Conservation (phyloP, 2,797 vertebrate species). For the Naso thynnoides region DNA sequence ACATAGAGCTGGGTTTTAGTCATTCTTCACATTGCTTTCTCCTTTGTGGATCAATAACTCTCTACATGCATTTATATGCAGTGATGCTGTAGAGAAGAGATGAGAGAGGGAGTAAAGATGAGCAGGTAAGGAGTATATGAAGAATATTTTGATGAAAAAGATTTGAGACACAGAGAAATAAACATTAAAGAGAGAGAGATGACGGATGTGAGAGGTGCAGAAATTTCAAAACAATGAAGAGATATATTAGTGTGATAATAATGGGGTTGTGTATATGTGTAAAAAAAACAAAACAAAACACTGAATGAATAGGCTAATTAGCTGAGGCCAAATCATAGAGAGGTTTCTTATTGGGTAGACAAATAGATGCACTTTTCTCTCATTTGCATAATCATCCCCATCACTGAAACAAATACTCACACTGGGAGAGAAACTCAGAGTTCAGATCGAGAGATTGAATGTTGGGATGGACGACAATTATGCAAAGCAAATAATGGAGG, state of each 20-base stretch:
- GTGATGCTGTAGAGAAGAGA: slow-evolving; percentile 20
- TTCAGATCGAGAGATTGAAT: slow-evolving; percentile 54
- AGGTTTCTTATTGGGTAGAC: slow-evolving; percentile 67
- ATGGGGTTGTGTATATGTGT: slow-evolving; percentile 18
- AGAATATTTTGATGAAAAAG: slow-evolving; percentile 27
- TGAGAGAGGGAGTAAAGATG: slow-evolving; percentile 16
- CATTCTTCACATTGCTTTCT: slow-evolving; percentile 35
- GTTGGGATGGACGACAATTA: slow-evolving; percentile 38
- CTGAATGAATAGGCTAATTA: slow-evolving; percentile 67
- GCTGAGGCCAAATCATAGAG: slow-evolving; percentile 52
- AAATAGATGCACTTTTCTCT: slow-evolving; percentile 67
- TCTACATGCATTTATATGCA: slow-evolving; percentile 58
- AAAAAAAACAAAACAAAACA: slow-evolving; percentile 25
- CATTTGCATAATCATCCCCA: slow-evolving; percentile 77
- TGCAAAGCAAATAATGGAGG: slow-evolving; percentile 55
- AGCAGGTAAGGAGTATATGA: slow-evolving; percentile 35
- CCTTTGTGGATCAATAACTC: slow-evolving; percentile 58
- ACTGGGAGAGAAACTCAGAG: slow-evolving; percentile 74
- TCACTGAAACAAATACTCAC: slow-evolving; percentile 77
- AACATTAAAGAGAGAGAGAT: slow-evolving; percentile 2
- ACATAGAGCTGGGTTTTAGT: slow-evolving; percentile 25
- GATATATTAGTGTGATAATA: slow-evolving; percentile 12
- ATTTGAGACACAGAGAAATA: slow-evolving; percentile 14
- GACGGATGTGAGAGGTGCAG: slow-evolving; percentile 1
- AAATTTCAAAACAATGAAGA: slow-evolving; percentile 26